phyloP scores from a whole-genome alignment of 2,888 invertebrate species.

The Tenthredo scrophulariae region DNA sequence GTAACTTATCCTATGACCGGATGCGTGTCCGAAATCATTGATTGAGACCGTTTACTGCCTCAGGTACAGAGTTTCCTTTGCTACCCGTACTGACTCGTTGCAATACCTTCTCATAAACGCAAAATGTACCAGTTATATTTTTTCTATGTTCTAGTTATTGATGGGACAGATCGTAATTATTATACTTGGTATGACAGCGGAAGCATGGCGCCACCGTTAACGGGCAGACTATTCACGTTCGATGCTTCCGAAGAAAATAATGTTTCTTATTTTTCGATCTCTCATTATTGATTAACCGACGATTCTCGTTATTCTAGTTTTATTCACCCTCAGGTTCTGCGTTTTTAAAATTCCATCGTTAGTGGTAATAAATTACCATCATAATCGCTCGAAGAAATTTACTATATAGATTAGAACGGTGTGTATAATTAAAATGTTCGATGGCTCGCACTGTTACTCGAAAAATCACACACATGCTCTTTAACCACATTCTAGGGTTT shows the following conservation, averaged over 20 bases:
- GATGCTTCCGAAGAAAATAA: neutral
- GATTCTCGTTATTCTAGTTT: neutral
- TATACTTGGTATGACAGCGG: conserved; percentile 13
- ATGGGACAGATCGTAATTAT: neutral
- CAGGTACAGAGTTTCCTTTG: neutral
- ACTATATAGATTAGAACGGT: neutral
- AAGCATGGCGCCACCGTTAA: conserved; percentile 17
- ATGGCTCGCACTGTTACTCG: neutral
- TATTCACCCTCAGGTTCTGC: neutral
- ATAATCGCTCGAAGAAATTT: neutral
- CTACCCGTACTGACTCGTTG: neutral
- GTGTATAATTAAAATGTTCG: neutral
- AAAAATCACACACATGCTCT: neutral
- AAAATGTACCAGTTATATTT: conserved; percentile 2
- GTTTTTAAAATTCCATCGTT: neutral
- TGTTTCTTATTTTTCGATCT: neutral
- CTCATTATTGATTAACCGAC: neutral
- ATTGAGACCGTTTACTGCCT: conserved; percentile 51
- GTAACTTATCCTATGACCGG: neutral
- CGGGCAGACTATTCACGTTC: neutral
- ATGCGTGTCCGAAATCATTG: conserved; percentile 48
- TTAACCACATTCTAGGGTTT: neutral
- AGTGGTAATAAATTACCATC: neutral
- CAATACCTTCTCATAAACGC: conserved; percentile 1
- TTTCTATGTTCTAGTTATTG: conserved; percentile 10